Base-by-base conservation (phyloP, 1,140 invertebrate species). In the Leptonema lineaticorne region DNA sequence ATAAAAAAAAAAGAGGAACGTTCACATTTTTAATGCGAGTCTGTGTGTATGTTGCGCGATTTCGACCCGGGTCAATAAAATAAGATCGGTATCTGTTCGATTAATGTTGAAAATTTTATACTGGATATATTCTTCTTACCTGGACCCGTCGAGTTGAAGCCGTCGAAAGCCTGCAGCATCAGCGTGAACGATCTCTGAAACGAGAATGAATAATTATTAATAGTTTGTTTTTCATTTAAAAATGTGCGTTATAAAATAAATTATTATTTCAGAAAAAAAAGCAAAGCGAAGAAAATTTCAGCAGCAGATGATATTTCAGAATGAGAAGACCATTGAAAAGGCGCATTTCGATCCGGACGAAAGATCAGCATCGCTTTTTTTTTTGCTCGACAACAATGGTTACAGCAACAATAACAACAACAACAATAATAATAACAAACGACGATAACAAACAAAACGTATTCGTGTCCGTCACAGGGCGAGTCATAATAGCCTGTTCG, bases 171-270 rank as follows among this genome's bases (percentile, higher is more conserved):
- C 84, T 95, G 92, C 72, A 95, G 85, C 71, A 96, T 94, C 75
- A 96, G 84, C 73, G 93, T 94, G 82, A 95, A 95, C 70, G 92
- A 93, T 79, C 92, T 90, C 93, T 96, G 90, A 6, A 72, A 77
- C 18, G 22, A 75, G 63, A 50, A 58, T 1, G 20, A 18, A 56
- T 8, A 67, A 29, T 60, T 69, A 64, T 4, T 53, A 20, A 20
- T 59, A 18, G 30, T n/a, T 59, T 33, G 5, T 33, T 22, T 33
- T 14, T 18, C n/a, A n/a, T n/a, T n/a, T n/a, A n/a, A n/a, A n/a
- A n/a, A n/a, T n/a, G n/a, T n/a, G n/a, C n/a, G n/a, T n/a, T n/a
- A n/a, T n/a, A n/a, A n/a, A n/a, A n/a, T n/a, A n/a, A n/a, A n/a
- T n/a, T n/a, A n/a, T n/a, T n/a, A n/a, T n/a, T n/a, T n/a, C n/a